Conservation (phyloP, 2,113 vertebrate genomes). For the Ceyx cyanopectus region DNA sequence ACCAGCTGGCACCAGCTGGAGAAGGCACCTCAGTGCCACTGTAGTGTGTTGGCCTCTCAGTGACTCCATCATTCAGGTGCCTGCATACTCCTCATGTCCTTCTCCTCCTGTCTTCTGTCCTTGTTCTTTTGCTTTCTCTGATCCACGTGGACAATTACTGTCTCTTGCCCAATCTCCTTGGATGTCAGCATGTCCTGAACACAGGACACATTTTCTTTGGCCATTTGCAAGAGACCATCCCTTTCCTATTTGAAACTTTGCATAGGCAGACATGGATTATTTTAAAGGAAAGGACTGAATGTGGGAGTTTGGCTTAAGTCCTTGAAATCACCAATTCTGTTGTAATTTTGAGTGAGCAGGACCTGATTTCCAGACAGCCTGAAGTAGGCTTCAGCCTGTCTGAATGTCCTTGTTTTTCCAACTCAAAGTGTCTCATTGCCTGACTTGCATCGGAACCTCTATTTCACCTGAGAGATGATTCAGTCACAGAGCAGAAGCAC, state of each 20-base stretch:
- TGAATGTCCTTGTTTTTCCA: not conserved
- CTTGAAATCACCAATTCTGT: not conserved
- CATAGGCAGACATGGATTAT: not conserved
- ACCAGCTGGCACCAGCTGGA: not conserved
- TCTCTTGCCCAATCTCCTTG: not conserved
- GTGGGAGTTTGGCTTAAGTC: not conserved
- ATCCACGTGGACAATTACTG: not conserved
- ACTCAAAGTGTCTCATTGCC: not conserved
- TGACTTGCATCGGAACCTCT: not conserved
- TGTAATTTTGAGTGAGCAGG: not conserved
- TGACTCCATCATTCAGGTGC: not conserved
- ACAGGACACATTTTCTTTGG: not conserved
- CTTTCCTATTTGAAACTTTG: not conserved
- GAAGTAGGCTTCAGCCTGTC: not conserved
- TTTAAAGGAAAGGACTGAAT: not conserved
- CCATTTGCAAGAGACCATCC: not conserved
- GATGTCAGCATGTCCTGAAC: not conserved
- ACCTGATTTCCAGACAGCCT: not conserved
- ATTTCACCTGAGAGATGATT: not conserved
- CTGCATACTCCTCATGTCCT: fast-evolving
- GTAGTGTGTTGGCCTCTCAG: not conserved
- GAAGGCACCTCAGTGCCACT: fast-evolving
- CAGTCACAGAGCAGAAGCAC: not conserved
- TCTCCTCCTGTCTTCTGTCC: not conserved
- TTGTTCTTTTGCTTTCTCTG: not conserved